Percentiles rank a stretch among this genome's conserved stretches.
Conservation (phyloP, 2,888 invertebrate species). For the Nephrocerus scutellatus region DNA sequence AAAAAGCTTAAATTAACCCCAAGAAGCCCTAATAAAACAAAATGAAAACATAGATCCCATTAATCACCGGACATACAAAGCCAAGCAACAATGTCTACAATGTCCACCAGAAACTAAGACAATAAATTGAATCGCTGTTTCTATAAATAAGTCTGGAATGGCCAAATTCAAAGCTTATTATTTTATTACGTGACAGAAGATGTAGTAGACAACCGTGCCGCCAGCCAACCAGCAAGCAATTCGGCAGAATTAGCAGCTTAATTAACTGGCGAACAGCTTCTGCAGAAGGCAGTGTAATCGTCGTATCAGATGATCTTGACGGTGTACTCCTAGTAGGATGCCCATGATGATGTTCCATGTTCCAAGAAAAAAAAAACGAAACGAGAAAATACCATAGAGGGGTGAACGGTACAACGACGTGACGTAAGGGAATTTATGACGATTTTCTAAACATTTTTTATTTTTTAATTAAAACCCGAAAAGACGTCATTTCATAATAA, state of each 20-base stretch:
- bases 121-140: no score
- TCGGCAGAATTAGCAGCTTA: conserved; percentile 22
- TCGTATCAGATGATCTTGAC: conserved; percentile 11
- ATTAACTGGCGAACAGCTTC: conserved; percentile 20
- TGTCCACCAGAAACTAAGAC: background rate
- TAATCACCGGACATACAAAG: background rate
- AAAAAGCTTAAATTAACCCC: no score
- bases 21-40: no score
- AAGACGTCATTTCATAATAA: no score
- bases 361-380: no score
- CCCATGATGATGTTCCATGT: no score
- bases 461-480: conserved; percentile 20
- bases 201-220: conserved; percentile 13
- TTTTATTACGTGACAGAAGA: conserved; percentile 20
- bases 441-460: conserved; percentile 21
- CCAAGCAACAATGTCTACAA: conserved; percentile 6
- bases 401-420: no score
- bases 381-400: conserved; percentile 16
- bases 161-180: no score
- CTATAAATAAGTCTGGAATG: no score
- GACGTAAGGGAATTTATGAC: conserved; percentile 21
- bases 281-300: conserved; percentile 16
- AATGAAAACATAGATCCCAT: no score
- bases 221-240: conserved; percentile 1
- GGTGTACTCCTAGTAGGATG: conserved; percentile 11